A percentile compares a stretch with the other conserved stretches of the same genome.
Conservation (phyloP, 2,797 vertebrate genomes). For the Philypnodon macrostomus region DNA sequence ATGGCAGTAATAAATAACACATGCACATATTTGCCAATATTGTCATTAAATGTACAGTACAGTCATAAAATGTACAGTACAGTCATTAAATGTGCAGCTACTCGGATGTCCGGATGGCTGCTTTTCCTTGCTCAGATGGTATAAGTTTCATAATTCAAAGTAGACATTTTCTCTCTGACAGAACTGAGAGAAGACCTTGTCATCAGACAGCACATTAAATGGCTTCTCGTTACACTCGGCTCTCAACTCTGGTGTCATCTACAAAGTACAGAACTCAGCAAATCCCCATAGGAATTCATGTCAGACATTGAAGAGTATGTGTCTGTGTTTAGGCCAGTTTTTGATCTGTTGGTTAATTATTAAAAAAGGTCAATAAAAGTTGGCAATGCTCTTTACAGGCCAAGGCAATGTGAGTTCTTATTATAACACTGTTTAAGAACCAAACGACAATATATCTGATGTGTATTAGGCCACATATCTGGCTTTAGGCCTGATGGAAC, state of each 20-base stretch:
- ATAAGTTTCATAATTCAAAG: slow-evolving; percentile 30
- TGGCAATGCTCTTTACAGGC: slow-evolving; percentile 21
- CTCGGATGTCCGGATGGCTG: no score
- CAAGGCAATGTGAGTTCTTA: no score
- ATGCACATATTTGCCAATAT: no score
- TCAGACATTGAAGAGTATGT: slow-evolving; percentile 11
- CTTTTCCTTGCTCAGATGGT: no score
- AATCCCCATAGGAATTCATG: slow-evolving; percentile 4
- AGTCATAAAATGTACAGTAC: no score
- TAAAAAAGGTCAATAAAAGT: slow-evolving; percentile 12
- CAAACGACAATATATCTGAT: no score
- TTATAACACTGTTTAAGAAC: no score
- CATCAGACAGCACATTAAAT: slow-evolving; percentile 32
- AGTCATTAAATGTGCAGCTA: no score
- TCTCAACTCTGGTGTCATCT: slow-evolving; percentile 2
- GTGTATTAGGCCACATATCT: not conserved
- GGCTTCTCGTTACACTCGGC: slow-evolving; percentile 13
- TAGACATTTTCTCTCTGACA: slow-evolving; percentile 36
- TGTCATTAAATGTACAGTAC: no score
- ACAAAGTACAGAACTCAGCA: slow-evolving; percentile 2
- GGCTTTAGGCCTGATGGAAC: no score
- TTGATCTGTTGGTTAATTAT: slow-evolving; percentile 15
- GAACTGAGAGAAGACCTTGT: slow-evolving; percentile 26
- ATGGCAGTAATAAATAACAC: no score
- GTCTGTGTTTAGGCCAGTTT: slow-evolving; percentile 7